phyloP scores from a whole-genome alignment of 2,888 invertebrate species.

The Coecobrya sp. region DNA sequence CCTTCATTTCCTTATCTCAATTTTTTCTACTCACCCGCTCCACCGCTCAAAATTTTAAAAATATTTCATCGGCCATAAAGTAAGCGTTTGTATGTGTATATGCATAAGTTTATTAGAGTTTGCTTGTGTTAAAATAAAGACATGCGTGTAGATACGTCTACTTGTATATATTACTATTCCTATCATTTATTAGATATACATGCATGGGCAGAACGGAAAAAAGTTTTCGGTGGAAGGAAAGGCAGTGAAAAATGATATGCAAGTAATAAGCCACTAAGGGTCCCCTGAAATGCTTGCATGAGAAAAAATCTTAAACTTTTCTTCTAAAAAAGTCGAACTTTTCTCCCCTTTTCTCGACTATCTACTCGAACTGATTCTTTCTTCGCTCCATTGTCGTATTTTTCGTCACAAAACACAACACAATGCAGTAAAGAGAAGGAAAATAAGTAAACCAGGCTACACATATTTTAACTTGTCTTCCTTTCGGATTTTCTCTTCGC shows the following conservation, averaged over 20 bases:
- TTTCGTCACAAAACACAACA: conserved; percentile 21
- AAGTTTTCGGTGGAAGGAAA: background rate
- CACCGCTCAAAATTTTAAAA: background rate
- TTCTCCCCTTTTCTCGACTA: background rate
- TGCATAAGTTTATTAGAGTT: background rate
- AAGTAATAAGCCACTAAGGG: background rate
- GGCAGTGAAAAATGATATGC: background rate
- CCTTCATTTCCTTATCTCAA: background rate
- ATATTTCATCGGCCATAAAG: background rate
- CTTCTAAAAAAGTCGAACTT: conserved; percentile 39
- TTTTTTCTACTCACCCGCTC: background rate
- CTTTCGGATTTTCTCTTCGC: background rate
- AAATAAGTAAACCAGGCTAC: conserved; percentile 48
- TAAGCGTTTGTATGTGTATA: background rate
- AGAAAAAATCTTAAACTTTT: conserved; percentile 47
- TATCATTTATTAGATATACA: too few species aligned
- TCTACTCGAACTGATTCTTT: background rate
- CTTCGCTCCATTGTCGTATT: conserved; percentile 11
- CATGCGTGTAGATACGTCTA: background rate
- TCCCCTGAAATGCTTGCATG: background rate
- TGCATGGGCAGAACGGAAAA: too few species aligned
- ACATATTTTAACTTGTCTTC: conserved; percentile 42
- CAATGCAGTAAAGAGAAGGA: background rate
- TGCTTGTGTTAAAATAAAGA: background rate
- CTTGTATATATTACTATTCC: too few species aligned